Base-by-base conservation (phyloP, 2,797 vertebrate species). In the Glyptemys insculpta region DNA sequence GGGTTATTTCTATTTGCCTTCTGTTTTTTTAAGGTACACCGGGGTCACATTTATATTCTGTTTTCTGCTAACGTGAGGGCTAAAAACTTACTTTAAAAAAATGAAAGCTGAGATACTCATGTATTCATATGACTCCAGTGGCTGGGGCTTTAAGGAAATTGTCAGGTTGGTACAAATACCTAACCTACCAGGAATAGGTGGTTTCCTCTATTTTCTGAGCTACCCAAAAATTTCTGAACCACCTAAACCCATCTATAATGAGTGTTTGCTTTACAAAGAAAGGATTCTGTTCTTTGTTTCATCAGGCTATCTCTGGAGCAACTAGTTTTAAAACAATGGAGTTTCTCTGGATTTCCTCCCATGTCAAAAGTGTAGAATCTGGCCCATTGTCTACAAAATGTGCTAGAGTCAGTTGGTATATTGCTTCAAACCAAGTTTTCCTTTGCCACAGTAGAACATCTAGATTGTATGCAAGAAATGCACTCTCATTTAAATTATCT, bases 401-500 rank as follows among this genome's bases (percentile, higher is more conserved):
- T 94, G 15, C 29, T 80, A 83, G 94, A 85, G 6, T 5, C 47
- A 44, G 15, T 2, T 25, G 21, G 11, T 82, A n/a, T 79, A 72
- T 29, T 49, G 12, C 44, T 91, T 90, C 34, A 1, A 12, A 89
- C 34, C 44, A 88, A 3, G 18, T 76, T 81, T 1, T 50, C 68
- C 12, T 57, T 74, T 41, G 4, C 49, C 18, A 79, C 68, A 56
- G 86, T 91, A 82, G 78, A 57, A 10, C 34, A 34, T 87, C 16
- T 92, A 85, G 25, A 41, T 81, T 94, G 56, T 95, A 25, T 59
- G 59, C 90, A 83, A 62, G 82, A 92, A 93, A 72, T 52, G 29
- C 27, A 85, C 72, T 94, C 95, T 95, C 94, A 93, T 88, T 95
- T 89, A 96, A 97, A 96, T 95, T 79, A 81, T 93, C 41, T 91